Conservation (phyloP, 2,797 vertebrate species). For the Tiaroga cobitis region DNA sequence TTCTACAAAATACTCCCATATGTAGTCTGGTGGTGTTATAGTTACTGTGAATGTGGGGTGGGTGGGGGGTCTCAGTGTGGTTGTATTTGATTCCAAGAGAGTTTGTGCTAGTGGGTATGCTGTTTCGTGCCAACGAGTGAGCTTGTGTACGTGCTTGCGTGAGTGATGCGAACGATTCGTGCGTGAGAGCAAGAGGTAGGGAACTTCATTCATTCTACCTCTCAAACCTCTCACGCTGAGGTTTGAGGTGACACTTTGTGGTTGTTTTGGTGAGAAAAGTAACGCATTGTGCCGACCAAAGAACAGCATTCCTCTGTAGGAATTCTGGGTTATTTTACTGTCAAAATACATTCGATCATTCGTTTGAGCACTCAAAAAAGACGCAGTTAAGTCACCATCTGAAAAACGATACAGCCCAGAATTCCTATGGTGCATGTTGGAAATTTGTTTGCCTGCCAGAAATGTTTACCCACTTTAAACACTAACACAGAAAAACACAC, state of each 20-base stretch:
- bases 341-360: neutral
- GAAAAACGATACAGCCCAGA: conserved; percentile 69
- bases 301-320: conserved; percentile 80
- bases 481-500: conserved; percentile 56
- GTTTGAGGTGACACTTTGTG: conserved; percentile 74
- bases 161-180: conserved; percentile 38
- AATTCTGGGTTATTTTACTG: conserved; percentile 76
- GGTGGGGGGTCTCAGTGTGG: conserved; percentile 70
- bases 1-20: conserved; percentile 75
- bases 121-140: conserved; percentile 60
- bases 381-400: conserved; percentile 29
- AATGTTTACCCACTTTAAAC: conserved; percentile 57
- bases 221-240: conserved; percentile 66
- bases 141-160: conserved; percentile 56
- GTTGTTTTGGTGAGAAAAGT: conserved; percentile 69
- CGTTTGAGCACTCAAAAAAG: conserved; percentile 11
- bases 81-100: conserved; percentile 76
- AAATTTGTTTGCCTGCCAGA: conserved; percentile 78
- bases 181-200: conserved; percentile 46
- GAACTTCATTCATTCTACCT: conserved; percentile 58
- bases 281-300: conserved; percentile 77
- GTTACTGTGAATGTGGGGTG: conserved; percentile 76
- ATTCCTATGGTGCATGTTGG: conserved; percentile 84
- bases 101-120: conserved; percentile 76
- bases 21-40: conserved; percentile 83